Evolutionary conservation across 1,140 invertebrate species (phyloP), one percentile per base, ranked within the genome.

Genomic region (Leptonema lineaticorne): DNA sequence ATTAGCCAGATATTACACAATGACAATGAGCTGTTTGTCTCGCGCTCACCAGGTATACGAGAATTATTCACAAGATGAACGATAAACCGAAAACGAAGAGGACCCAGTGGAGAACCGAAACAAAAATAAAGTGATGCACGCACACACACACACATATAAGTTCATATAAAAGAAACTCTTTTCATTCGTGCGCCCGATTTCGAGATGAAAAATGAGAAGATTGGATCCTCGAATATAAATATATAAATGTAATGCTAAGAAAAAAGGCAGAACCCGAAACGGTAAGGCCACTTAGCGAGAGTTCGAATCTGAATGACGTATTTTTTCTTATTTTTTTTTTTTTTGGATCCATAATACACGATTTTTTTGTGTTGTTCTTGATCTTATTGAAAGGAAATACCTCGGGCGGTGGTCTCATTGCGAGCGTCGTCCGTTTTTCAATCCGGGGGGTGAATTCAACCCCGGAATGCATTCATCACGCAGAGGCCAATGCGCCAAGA

Each of bases 381-480:
- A n/a, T n/a, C n/a, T n/a, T n/a, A n/a, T n/a, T n/a, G n/a, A n/a
- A n/a, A n/a, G n/a, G n/a, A n/a, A n/a, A n/a, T n/a, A n/a, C n/a
- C n/a, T n/a, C n/a, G n/a, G n/a, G n/a, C n/a, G n/a, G n/a, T n/a
- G n/a, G n/a, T n/a, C n/a, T n/a, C n/a, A n/a, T n/a, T n/a, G n/a
- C n/a, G n/a, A n/a, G n/a, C n/a, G n/a, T n/a, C n/a, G n/a, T n/a
- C n/a, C n/a, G n/a, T n/a, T n/a, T n/a, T n/a, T n/a, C 30, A 45
- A 62, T 18, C 30, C 26, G 27, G 60, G 60, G 41, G 68, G 41
- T 63, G 41, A 20, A 27, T 22, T 1, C 11, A n/a, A 50, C 63
- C 64, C 63, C 45, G 7, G n/a, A 56, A 41, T 67, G 57, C 69
- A 68, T 71, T 59, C 62, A 71, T 71, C 69, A 71, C 16, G 53